These are phyloP conservation scores for Blomia tropicalis DNA, from an alignment of 2,888 invertebrate species.

Conservation along the genomic window DNA sequence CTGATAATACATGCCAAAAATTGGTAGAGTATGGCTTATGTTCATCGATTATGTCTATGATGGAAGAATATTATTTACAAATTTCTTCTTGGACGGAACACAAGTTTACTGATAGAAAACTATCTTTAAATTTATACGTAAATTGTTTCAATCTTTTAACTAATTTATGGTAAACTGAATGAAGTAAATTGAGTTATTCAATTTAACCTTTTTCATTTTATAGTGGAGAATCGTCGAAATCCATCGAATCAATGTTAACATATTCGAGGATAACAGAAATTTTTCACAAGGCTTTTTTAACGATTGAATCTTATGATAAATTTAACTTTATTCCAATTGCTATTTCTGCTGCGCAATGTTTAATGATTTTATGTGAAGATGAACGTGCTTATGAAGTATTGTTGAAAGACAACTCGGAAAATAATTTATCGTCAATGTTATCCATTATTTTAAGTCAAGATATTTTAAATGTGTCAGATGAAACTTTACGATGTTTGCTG, in stretches of 20 bases:
- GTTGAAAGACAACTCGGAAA: neutral
- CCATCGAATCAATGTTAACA: neutral
- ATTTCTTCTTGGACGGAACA: neutral
- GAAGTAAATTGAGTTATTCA: neutral
- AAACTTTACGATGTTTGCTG: neutral
- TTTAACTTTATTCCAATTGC: neutral
- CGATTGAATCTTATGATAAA: neutral
- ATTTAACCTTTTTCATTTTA: neutral
- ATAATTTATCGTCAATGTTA: neutral
- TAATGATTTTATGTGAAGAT: neutral
- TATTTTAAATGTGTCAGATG: neutral
- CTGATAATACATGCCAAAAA: neutral
- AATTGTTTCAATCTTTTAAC: conserved; percentile 12
- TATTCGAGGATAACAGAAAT: neutral
- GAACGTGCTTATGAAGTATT: neutral
- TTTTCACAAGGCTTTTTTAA: neutral
- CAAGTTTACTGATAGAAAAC: neutral
- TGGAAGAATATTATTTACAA: neutral
- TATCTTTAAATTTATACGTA: neutral
- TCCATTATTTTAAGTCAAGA: neutral
- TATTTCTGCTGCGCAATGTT: conserved; percentile 1
- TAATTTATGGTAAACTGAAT: conserved; percentile 16
- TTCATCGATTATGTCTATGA: neutral
- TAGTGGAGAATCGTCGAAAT: conserved; percentile 12
- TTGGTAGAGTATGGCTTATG: neutral